Base-by-base conservation (phyloP, 2,888 invertebrate genomes). In the Trissolcus brochymenae region DNA sequence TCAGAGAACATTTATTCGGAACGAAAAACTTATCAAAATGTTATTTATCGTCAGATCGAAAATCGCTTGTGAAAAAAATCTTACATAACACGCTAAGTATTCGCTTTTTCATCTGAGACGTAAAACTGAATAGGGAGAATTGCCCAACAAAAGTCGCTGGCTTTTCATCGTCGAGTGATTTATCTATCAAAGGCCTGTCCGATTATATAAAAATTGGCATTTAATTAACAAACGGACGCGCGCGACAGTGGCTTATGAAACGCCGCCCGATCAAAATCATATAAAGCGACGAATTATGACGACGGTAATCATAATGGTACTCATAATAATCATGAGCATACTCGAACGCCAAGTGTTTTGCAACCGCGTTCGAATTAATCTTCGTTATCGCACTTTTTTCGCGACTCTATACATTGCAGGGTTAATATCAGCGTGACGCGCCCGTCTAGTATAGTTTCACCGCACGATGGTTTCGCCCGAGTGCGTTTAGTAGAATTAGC, bases 401-500 rank as follows among this genome's bases (percentile, higher is more conserved):
- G 51, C 72, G 43, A 51, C 64, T 70, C 62, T 72, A 54, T 65
- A 43, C 55, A 14, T 16, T 55, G 57, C 73, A 49, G 66, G 74
- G 70, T 65, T 65, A 73, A 74, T 71, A 74, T 70, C 55, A 49
- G 25, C 75, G 55, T 71, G 78, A 78, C 78, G 78, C 78, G 65
- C 9, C 74, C 57, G 78, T 78, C 74, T 62, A 59, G 66, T 59
- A n/a, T n/a, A 66, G 61, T 78, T 78, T 71, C 78, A 71, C 74
- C 43, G 62, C 29, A 53, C 65, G 65, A 66, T 66, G 78, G 78
- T 78, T 40, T 65, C 78, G 78, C 78, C 78, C 78, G 78, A 74
- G 57, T 71, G 74, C 66, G 59, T 29, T 64, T 72, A 19, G 59
- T 67, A 49, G 67, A 78, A 66, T 78, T 71, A 68, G 41, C 60